A percentile compares a stretch with the other conserved stretches of the same genome.
phyloP scores from a whole-genome alignment of 1,140 invertebrate genomes.

The Camponotus floridanus region DNA sequence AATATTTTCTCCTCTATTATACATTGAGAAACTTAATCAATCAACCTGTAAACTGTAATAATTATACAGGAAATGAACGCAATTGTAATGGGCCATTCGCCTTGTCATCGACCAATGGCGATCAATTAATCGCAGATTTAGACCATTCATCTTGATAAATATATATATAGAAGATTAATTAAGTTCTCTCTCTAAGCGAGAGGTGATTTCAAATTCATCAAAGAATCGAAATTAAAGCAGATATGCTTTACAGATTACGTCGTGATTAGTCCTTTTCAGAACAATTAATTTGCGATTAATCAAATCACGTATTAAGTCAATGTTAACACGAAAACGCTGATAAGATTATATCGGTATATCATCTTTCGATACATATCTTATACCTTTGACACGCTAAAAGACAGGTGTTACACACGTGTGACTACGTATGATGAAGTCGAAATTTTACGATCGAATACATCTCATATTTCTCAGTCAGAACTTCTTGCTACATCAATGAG shows the following conservation, averaged over 20 bases:
- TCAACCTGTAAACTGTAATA: conserved; percentile 42
- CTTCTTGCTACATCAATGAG: conserved; percentile 16
- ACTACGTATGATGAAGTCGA: neutral
- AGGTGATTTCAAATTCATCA: neutral
- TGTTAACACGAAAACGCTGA: conserved; percentile 17
- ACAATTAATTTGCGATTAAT: conserved; percentile 20
- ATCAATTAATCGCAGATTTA: conserved; percentile 18
- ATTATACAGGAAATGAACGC: conserved; percentile 56
- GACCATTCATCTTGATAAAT: conserved; percentile 2
- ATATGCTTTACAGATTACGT: neutral
- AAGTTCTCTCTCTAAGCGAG: neutral
- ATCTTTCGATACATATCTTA: neutral
- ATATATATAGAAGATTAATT: neutral
- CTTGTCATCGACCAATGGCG: neutral
- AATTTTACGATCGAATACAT: conserved; percentile 17
- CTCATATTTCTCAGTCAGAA: neutral
- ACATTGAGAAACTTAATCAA: conserved; percentile 27
- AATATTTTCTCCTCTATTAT: conserved; percentile 23
- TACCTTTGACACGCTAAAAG: neutral
- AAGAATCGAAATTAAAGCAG: conserved; percentile 27
- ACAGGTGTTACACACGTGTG: neutral
- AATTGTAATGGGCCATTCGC: conserved; percentile 44
- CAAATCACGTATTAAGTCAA: neutral
- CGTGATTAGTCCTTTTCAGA: neutral
- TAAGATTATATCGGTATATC: neutral